Percentiles rank a stretch among this genome's conserved stretches.
phyloP scores from a whole-genome alignment of 2,888 invertebrate species.

The Petrophora chlorosata region DNA sequence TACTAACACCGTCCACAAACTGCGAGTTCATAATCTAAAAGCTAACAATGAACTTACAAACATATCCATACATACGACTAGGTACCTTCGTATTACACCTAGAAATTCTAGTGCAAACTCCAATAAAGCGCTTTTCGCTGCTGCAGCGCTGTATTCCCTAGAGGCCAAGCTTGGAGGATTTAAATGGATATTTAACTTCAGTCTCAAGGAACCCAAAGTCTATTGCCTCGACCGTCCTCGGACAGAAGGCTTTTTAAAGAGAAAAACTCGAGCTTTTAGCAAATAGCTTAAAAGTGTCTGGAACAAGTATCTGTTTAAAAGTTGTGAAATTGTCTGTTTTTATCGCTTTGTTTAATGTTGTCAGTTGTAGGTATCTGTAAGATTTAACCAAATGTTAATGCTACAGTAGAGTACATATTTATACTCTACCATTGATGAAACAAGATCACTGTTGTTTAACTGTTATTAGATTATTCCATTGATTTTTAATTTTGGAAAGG shows the following conservation, averaged over 20 bases:
- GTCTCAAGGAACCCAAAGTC: conserved; percentile 79
- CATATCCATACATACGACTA: neutral
- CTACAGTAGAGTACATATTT: too few relatives aligned
- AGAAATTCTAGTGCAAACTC: conserved; percentile 39
- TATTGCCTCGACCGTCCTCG: conserved; percentile 67
- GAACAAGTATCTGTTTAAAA: conserved; percentile 40
- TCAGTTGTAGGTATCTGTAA: neutral
- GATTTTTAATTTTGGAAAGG: too few relatives aligned
- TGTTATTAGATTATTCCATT: too few relatives aligned
- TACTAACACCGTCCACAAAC: too few relatives aligned
- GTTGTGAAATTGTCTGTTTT: conserved; percentile 31
- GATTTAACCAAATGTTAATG: too few relatives aligned
- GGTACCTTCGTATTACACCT: conserved; percentile 25
- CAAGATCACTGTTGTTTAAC: too few relatives aligned
- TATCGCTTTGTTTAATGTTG: conserved; percentile 4
- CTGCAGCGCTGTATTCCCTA: conserved; percentile 69
- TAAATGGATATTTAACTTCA: conserved; percentile 83
- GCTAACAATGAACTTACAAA: too few relatives aligned
- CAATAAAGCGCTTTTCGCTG: conserved; percentile 47
- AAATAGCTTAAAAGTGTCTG: conserved; percentile 74
- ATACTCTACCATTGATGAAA: neutral
- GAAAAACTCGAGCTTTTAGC: conserved; percentile 74
- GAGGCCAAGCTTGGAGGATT: conserved; percentile 71
- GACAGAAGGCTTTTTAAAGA: conserved; percentile 50
- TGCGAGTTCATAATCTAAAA: too few relatives aligned